Base-by-base conservation (phyloP, 2,113 vertebrate species). In the Myiozetetes cayanensis region DNA sequence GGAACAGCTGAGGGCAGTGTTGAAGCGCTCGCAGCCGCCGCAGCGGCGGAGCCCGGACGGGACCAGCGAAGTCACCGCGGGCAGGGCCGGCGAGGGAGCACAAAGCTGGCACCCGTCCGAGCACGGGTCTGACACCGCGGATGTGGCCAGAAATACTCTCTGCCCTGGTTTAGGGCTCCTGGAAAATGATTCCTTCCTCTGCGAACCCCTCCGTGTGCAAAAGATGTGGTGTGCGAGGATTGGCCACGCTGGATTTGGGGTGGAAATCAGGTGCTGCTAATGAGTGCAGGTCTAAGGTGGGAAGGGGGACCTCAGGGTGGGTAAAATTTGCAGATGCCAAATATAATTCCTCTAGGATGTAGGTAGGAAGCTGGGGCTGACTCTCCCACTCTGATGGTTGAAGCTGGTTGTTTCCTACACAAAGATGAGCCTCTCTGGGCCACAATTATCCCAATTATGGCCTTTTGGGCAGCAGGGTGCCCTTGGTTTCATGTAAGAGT, bases 1-100 rank as follows among this genome's bases (percentile, higher is more conserved):
- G 89, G 85, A 84, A 89, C 95, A 7, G 93, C 44, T 79, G 85
- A 89, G 95, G 91, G 95, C 95, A 91, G 93, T 87, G 91, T 84
- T 87, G 91, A 84, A 91, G 50, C 91, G 30, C 18, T 41, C 15
- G 79, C 41, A 52, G 49, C 49, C 25, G 49, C 25, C 25, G 49
- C 49, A 1, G 78, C 43, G 19, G 10, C 4, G 0, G 52, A 52
- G 68, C 63, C 83, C 5, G 27, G 52, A 53, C 17, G 19, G 20
- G 87, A 62, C 43, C 73, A 7, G 6, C 3, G 53, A 65, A 92
- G 84, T 27, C 41, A 7, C 6, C 4, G 4, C n/a, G 33, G 61
- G 53, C 41, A 74, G 70, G 27, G 61, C 23, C 43, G 72, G 30
- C 0, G n/a, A 19, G 28, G 59, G 33, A 43, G 44, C 39, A 9